Conservation (phyloP, 35 echinoderm and acorn worm species). For the Diadema setosum region DNA sequence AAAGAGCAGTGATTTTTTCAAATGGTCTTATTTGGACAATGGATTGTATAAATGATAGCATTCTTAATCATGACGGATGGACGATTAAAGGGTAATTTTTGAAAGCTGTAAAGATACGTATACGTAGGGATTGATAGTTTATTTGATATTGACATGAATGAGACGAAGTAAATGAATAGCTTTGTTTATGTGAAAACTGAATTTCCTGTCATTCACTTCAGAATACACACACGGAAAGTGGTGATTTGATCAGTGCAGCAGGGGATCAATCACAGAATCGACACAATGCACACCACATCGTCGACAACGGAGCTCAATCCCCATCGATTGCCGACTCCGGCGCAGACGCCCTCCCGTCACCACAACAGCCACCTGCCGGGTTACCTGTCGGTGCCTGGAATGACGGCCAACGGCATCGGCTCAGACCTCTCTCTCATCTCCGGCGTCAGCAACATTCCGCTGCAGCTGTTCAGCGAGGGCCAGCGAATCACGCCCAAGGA, state of each 20-base stretch:
- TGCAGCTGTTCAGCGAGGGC: constrained; percentile 95
- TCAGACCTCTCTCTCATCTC: constrained; percentile 64
- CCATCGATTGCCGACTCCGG: neutral
- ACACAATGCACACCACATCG: neutral
- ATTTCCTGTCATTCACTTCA: neutral
- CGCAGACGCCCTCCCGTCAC: neutral
- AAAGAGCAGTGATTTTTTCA: no score
- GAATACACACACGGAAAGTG: no score
- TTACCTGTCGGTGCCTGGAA: neutral
- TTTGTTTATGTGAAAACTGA: neutral
- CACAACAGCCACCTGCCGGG: constrained; percentile 1
- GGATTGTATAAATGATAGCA: no score
- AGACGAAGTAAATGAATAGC: neutral
- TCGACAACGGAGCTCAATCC: constrained; percentile 26
- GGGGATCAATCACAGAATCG: constrained; percentile 31
- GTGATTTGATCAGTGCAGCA: constrained; percentile 37
- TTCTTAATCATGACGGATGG: no score
- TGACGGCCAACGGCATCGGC: constrained; percentile 11
- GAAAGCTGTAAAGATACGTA: neutral
- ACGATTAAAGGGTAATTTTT: no score
- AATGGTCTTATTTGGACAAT: no score
- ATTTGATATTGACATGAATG: neutral
- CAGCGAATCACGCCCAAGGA: constrained; percentile 83
- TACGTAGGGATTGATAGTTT: neutral
- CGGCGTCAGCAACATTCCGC: constrained; percentile 78